Conservation (phyloP, 2,888 invertebrate species). For the Tuberolachnus salignus region DNA sequence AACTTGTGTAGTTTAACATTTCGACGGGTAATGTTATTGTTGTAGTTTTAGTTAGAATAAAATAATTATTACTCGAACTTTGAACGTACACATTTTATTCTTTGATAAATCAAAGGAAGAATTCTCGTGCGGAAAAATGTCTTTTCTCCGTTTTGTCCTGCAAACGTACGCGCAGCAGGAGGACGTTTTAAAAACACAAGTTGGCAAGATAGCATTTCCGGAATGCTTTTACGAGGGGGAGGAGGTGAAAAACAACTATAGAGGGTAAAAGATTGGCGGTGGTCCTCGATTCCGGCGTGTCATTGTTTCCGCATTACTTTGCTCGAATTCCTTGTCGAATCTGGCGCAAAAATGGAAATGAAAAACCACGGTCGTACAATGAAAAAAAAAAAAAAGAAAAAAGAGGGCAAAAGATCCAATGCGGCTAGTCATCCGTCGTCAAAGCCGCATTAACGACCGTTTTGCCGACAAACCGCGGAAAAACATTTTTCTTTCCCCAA, state of each 20-base stretch:
- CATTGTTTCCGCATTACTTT: slow-evolving; percentile 55
- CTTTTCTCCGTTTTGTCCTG: slow-evolving; percentile 21
- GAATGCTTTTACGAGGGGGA: slow-evolving; percentile 21
- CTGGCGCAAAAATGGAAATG: slow-evolving; percentile 56
- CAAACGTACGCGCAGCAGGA: slow-evolving; percentile 10
- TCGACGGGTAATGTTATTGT: slow-evolving; percentile 3
- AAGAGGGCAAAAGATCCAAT: slow-evolving; percentile 36
- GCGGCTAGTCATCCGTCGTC: slow-evolving; percentile 55
- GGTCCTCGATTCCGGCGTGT: slow-evolving; percentile 54
- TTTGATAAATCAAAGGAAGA: slow-evolving; percentile 27
- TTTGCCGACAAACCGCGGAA: slow-evolving; percentile 50
- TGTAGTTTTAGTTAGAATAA: no score
- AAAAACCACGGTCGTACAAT: slow-evolving; percentile 45
- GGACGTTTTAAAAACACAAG: slow-evolving; percentile 38
- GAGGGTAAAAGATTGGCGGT: slow-evolving; percentile 40
- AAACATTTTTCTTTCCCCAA: slow-evolving; percentile 37
- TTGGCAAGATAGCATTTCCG: slow-evolving; percentile 52
- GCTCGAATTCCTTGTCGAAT: slow-evolving; percentile 52
- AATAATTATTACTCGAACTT: background rate
- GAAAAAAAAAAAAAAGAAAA: no score
- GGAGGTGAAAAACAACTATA: slow-evolving; percentile 4
- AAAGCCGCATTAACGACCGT: slow-evolving; percentile 53
- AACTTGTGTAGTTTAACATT: slow-evolving; percentile 15
- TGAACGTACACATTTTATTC: background rate
- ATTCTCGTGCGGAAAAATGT: slow-evolving; percentile 33